These are phyloP conservation scores for Botrylloides violaceus DNA, from an alignment of 23 tunicate species.

Conservation along the genomic window DNA sequence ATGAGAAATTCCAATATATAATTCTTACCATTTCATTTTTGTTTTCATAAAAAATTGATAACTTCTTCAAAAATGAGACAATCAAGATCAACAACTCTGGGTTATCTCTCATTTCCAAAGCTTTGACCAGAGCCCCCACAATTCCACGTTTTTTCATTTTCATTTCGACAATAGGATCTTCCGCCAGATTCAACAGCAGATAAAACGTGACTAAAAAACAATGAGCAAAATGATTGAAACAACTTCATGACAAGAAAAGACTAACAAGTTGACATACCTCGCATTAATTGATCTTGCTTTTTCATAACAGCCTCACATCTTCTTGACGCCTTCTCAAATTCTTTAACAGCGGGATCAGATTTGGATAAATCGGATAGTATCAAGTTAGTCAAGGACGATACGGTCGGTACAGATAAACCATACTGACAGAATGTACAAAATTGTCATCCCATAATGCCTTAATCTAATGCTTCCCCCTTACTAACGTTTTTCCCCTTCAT, in stretches of 20 bases:
- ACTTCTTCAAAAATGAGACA: slow-evolving; percentile 83
- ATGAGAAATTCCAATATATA: neutral
- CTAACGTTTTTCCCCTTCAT: no score
- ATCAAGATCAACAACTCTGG: slow-evolving; percentile 66
- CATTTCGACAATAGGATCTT: slow-evolving; percentile 75
- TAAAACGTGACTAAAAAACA: slow-evolving; percentile 63
- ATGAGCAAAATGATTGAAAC: neutral
- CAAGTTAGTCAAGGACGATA: no score
- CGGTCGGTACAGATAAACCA: no score
- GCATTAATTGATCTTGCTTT: slow-evolving; percentile 86
- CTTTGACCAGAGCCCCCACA: slow-evolving; percentile 50
- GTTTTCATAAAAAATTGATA: slow-evolving; percentile 92
- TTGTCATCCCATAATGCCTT: no score
- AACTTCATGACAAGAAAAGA: no score
- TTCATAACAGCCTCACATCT: slow-evolving; percentile 65
- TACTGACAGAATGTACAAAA: no score
- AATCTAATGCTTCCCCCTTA: no score
- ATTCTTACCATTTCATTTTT: slow-evolving; percentile 87
- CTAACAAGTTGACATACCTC: slow-evolving; percentile 35
- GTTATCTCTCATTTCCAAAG: slow-evolving; percentile 59
- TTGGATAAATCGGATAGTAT: slow-evolving; percentile 17
- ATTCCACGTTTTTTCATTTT: slow-evolving; percentile 95
- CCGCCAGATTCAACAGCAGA: slow-evolving; percentile 85
- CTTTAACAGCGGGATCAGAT: slow-evolving; percentile 55
- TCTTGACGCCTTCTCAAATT: slow-evolving; percentile 58